Evolutionary conservation across 2,888 invertebrate genomes (phyloP).

Genomic region (Dorcus hopei): DNA sequence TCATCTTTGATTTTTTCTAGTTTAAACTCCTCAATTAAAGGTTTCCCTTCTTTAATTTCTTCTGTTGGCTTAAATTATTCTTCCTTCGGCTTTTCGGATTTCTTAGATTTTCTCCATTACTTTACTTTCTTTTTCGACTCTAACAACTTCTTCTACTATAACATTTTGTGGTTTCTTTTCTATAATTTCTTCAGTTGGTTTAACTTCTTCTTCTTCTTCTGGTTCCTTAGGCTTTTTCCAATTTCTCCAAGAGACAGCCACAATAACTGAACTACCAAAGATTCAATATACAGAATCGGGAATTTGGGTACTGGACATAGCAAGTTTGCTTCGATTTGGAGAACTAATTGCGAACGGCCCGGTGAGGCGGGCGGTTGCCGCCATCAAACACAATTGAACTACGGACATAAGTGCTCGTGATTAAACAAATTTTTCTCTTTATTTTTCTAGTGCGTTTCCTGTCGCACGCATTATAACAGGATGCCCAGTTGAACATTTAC

Average conservation of each 20-base stretch:
- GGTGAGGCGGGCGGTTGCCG: too few species aligned
- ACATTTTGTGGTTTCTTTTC: conserved; percentile 52
- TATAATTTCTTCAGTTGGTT: conserved; percentile 51
- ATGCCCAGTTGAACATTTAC: too few species aligned
- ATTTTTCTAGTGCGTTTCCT: too few species aligned
- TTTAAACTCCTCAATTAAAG: conserved; percentile 46
- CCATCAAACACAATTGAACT: too few species aligned
- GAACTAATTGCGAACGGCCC: too few species aligned
- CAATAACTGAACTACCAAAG: too few species aligned
- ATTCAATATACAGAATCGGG: too few species aligned
- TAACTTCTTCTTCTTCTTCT: conserved; percentile 38
- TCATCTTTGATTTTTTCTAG: conserved; percentile 27
- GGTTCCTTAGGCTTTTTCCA: conserved; percentile 26
- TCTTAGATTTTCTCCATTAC: conserved; percentile 18
- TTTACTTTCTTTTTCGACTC: conserved; percentile 9
- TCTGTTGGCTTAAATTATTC: conserved; percentile 2
- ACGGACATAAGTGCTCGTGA: too few species aligned
- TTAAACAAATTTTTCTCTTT: too few species aligned
- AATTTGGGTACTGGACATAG: too few species aligned
- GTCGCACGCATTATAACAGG: too few species aligned
- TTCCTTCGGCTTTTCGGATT: conserved; percentile 37
- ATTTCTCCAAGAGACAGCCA: conserved; percentile 20
- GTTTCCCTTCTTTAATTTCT: conserved; percentile 18
- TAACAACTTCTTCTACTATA: conserved; percentile 44
- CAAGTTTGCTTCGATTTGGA: too few species aligned